Evolutionary conservation across 2,113 vertebrate genomes (phyloP), one percentile per base, ranked within the genome.

Genomic region (Trichechus manatus): DNA sequence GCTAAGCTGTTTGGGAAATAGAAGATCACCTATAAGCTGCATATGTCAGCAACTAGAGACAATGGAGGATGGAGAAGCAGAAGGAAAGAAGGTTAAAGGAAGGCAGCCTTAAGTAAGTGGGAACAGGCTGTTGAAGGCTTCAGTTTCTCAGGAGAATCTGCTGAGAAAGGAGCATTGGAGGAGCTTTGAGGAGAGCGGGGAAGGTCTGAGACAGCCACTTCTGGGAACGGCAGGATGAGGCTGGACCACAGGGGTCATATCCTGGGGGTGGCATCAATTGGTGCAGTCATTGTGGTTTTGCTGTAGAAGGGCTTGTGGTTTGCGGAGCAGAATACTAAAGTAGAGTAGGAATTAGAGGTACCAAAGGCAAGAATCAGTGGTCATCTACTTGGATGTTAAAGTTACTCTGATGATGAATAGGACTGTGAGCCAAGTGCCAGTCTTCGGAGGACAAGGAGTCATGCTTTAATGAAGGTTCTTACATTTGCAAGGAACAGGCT

Each of bases 261-360:
- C 0, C 2, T 5, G 1, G 11, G 42, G 39, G 3, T 61, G 39
- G 50, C 53, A 13, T 9, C 2, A 1, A 3, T 36, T 6, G 6
- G 20, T 59, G 7, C 27, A 8, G 78, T 10, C 7, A 1, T 4
- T 3, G 39, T 61, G 68, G 42, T 63, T 78, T 39, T 83, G 27
- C 53, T 64, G 5, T 33, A 15, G 22, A 7, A n/a, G 42, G 42
- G 36, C 77, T 29, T 14, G 33, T 75, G 61, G 6, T 63, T 50
- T 39, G 50, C 13, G 33, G 9, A 19, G 4, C 8, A 17, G 6
- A 1, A 23, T 15, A 47, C 77, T 63, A 27, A 44, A 20, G 20
- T 33, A 27, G 50, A 72, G 31, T 25, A 25, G 39, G 42, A 3
- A 1, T 33, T 59, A 47, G 25, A n/a, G 53, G 36, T 29, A 11